Percentiles rank a stretch among this genome's conserved stretches.
These are phyloP conservation scores for Lordiphosa stackelbergi DNA, from an alignment of 1,140 invertebrate genomes.

Conservation along the genomic window DNA sequence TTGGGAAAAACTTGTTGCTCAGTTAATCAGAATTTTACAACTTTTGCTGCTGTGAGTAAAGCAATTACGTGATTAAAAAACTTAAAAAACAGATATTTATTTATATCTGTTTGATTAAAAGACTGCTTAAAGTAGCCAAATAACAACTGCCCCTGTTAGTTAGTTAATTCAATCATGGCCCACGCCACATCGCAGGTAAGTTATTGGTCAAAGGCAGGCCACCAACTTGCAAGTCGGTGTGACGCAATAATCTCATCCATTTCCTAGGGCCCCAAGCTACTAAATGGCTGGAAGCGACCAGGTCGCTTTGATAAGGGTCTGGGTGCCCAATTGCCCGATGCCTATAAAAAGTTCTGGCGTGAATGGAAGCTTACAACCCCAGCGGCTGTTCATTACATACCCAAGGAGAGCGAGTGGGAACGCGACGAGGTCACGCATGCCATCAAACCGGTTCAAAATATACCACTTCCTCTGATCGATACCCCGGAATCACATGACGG, in stretches of 20 bases:
- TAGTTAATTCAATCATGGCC: constrained; percentile 38
- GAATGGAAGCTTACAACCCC: constrained; percentile 88
- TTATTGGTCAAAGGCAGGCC: not conserved
- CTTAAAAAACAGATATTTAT: constrained; percentile 31
- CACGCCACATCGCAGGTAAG: constrained; percentile 61
- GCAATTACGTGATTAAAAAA: constrained; percentile 31
- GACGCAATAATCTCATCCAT: constrained; percentile 48
- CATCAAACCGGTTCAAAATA: constrained; percentile 86
- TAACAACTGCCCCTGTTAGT: constrained; percentile 3
- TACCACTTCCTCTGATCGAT: constrained; percentile 86
- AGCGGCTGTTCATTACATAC: constrained; percentile 90
- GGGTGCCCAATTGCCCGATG: constrained; percentile 85
- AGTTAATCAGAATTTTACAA: too few species aligned
- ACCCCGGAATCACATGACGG: constrained; percentile 90
- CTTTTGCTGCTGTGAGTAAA: too few species aligned
- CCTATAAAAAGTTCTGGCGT: constrained; percentile 91
- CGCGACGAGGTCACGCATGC: constrained; percentile 84
- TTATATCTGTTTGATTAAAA: constrained; percentile 10
- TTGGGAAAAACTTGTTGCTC: too few species aligned
- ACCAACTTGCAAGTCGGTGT: constrained; percentile 27
- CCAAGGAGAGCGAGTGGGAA: constrained; percentile 85
- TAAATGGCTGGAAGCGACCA: constrained; percentile 77
- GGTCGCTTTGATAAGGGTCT: constrained; percentile 81
- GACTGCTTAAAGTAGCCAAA: not conserved
- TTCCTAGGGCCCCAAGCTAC: constrained; percentile 60